Base-by-base conservation (phyloP, 2,113 vertebrate species). In the Cyprinodon variegatus region DNA sequence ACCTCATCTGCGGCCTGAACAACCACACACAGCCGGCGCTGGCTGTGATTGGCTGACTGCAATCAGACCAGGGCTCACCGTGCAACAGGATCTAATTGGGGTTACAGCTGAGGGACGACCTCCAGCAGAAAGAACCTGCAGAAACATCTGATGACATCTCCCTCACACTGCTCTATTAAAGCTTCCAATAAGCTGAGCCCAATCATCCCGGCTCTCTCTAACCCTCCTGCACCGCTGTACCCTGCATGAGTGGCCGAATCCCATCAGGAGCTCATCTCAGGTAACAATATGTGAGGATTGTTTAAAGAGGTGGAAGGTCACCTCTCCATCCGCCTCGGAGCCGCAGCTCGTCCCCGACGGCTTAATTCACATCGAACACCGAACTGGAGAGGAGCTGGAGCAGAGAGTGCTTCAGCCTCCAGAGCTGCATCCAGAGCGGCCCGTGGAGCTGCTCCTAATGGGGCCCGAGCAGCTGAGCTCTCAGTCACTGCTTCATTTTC, bases 251-350 rank as follows among this genome's bases (percentile, higher is more conserved):
- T 89, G 78, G 83, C 39, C 0, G 46, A 72, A 81, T 83, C 85
- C 72, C 15, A 85, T 84, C 82, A 82, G 48, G 76, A 46, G 79
- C 46, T 40, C 53, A 79, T 79, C 76, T 86, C 74, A 82, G 83
- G 83, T 80, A 82, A 79, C 67, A 83, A 80, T 83, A 78, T 79
- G 40, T 80, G 83, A 65, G 70, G 72, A 72, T 72, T 3, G 13
- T 61, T 41, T 22, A 77, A 40, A 65, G 37, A 77, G 62, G 76
- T 20, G 1, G 70, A 76, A 69, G 85, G 76, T 83, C 71, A 84
- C 68, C 65, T n/a, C 66, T 83, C 65, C 79, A 84, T 86, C 86
- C 85, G 76, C 6, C 66, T 22, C 22, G 1, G 36, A 46, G 67
- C 70, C 4, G 41, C 70, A 57, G 68, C 81, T 69, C 76, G 61